Base-by-base conservation (phyloP, 2,797 vertebrate genomes). In the Echiichthys vipera region DNA sequence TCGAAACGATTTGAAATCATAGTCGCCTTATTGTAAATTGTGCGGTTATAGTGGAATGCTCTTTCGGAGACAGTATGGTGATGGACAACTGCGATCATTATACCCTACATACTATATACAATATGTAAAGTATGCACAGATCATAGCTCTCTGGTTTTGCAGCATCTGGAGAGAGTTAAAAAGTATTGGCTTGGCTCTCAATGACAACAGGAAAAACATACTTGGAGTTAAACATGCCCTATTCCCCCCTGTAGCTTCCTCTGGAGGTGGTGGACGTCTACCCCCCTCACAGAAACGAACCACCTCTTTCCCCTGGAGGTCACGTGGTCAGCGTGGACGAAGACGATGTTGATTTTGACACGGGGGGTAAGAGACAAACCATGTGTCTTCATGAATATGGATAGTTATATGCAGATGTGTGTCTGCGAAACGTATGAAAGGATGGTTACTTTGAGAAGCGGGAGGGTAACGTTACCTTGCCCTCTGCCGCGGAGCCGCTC, bases 241-340 rank as follows among this genome's bases (percentile, higher is more conserved):
- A 7, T 62, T 65, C 32, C 27, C n/a, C 36, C n/a, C 17, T 30
- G 22, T 45, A 92, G 90, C 58, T 47, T 72, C 89, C 90, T 20
- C 54, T 89, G 71, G 88, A 92, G 32, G 89, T 86, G 24, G 77
- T 77, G 65, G 91, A 90, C 1, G 57, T 76, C 36, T 92, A 91
- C 78, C 84, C 93, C 80, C 0, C 65, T 45, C 17, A 70, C 51
- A 56, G 90, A 84, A 39, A 84, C 0, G 15, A 58, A 29, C 56
- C 66, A 0, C 74, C 65, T 54, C 71, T 80, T 1, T 87, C 92
- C 1, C 92, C 89, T 0, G 90, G 93, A 36, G 91, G 91, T 7
- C 94, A 93, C 1, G 91, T 95, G 2, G 93, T 97, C 1, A 94
- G 91, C 0, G 93, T 96, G 80, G 96, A 96, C 1, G 96, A 96